phyloP scores from a whole-genome alignment of 2,113 vertebrate species.

The Oceanites oceanicus region DNA sequence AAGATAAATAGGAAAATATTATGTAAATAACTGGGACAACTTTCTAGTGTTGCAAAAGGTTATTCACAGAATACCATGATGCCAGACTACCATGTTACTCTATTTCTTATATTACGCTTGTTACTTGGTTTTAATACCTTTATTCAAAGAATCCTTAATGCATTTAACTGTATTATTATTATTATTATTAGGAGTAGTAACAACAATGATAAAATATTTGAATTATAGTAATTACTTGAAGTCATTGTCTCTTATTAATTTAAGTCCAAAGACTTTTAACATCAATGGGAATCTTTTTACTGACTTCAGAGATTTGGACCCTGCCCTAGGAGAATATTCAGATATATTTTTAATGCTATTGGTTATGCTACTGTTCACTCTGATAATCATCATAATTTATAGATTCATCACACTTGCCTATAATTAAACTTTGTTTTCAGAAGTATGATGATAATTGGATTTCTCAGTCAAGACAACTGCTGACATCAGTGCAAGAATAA shows the following conservation, averaged over 20 bases:
- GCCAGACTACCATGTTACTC: background rate
- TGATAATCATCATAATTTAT: conserved; percentile 37
- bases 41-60: background rate
- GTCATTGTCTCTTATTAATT: background rate
- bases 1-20: background rate
- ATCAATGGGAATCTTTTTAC: background rate
- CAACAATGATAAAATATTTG: background rate
- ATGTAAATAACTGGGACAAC: background rate
- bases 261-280: background rate
- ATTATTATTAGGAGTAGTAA: background rate
- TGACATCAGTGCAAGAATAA: background rate
- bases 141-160: background rate
- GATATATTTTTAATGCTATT: background rate
- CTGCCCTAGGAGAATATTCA: background rate
- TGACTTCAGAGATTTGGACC: background rate
- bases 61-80: background rate
- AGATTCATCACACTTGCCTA: conserved; percentile 32
- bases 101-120: background rate
- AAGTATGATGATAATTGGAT: conserved; percentile 40
- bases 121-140: conserved; percentile 2
- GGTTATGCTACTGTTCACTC: conserved; percentile 34
- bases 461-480: conserved; percentile 33
- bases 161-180: background rate
- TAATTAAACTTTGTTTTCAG: conserved; percentile 62
- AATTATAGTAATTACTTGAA: background rate